These are phyloP conservation scores for Argyrosomus regius DNA, from an alignment of 2,797 vertebrate genomes.

Conservation along the genomic window DNA sequence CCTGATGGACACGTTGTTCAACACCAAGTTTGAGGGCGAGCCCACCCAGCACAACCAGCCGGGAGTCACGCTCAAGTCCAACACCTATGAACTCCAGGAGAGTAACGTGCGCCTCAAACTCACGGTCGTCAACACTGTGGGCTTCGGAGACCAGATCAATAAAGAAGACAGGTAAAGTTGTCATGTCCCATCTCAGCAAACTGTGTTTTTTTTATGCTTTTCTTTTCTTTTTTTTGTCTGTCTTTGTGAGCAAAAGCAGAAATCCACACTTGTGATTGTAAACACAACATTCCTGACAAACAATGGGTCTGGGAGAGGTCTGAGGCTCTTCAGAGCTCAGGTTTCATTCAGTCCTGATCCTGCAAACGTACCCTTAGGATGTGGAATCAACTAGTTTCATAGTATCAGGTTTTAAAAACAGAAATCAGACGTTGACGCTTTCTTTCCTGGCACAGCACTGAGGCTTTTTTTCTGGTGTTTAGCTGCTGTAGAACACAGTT, in stretches of 20 bases:
- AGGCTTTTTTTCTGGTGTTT: neutral
- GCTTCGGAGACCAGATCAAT: slow-evolving; percentile 98
- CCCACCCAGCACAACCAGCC: slow-evolving; percentile 95
- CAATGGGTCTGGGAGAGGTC: slow-evolving; percentile 5
- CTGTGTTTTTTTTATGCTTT: neutral
- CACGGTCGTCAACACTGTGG: slow-evolving; percentile 94
- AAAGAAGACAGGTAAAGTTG: slow-evolving; percentile 95
- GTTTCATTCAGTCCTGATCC: slow-evolving; percentile 33
- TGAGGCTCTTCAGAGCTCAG: neutral
- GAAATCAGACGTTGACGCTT: slow-evolving; percentile 8
- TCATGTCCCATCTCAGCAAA: neutral
- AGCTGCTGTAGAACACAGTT: neutral
- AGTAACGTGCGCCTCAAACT: slow-evolving; percentile 97
- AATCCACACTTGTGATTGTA: slow-evolving; percentile 13
- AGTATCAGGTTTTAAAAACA: slow-evolving; percentile 5
- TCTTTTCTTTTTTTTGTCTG: neutral
- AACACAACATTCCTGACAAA: slow-evolving; percentile 10
- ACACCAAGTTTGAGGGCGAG: slow-evolving; percentile 97
- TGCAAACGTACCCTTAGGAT: neutral
- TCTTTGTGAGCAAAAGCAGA: neutral
- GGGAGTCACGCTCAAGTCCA: slow-evolving; percentile 95
- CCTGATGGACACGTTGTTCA: slow-evolving; percentile 98
- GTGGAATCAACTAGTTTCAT: neutral
- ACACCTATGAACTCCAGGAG: slow-evolving; percentile 96
- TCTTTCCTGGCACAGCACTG: neutral